Base-by-base conservation (phyloP, 2,888 invertebrate species). In the Tethea ocularis region DNA sequence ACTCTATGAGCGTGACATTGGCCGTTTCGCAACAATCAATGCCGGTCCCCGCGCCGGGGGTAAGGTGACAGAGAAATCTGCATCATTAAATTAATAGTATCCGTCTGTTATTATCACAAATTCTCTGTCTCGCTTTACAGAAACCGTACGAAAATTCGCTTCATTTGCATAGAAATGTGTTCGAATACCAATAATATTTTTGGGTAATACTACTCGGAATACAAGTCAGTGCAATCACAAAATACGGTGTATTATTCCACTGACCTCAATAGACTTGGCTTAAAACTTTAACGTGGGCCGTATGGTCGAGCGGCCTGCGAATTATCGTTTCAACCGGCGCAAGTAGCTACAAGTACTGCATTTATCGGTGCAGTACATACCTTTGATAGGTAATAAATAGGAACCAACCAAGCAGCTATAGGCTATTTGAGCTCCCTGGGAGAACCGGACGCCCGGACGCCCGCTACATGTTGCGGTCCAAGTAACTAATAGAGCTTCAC, bases 1-100 rank as follows among this genome's bases (percentile, higher is more conserved):
- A 77, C 80, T 70, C 63, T 11, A 4, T 54, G 6, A n/a, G 51
- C 59, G 61, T 72, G 72, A 70, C 72, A 70, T 76, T 76, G 74
- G 60, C 59, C 56, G 61, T 63, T 59, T 62, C 62, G 64, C 66
- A 59, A 69, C 64, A 67, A 54, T 57, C 64, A 67, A 54, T 57
- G 59, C 58, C 41, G 41, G 46, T 13, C 52, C 26, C 41, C 55
- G 57, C 62, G 61, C 58, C n/a, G n/a, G n/a, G n/a, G n/a, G n/a
- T n/a, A n/a, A n/a, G 26, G 33, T 55, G 46, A 58, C 58, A 36
- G 20, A 41, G n/a, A 56, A 26, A 26, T 26, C 26, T 20, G 17
- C 7, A 36, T 24, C 17, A 52, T 52, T 52, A 33, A 26, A 53
- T 38, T 57, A 26, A 57, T 23, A 20, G 7, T 20, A 20, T 8